phyloP scores from a whole-genome alignment of 1,140 invertebrate genomes.

The Zaprionus tsacasi region DNA sequence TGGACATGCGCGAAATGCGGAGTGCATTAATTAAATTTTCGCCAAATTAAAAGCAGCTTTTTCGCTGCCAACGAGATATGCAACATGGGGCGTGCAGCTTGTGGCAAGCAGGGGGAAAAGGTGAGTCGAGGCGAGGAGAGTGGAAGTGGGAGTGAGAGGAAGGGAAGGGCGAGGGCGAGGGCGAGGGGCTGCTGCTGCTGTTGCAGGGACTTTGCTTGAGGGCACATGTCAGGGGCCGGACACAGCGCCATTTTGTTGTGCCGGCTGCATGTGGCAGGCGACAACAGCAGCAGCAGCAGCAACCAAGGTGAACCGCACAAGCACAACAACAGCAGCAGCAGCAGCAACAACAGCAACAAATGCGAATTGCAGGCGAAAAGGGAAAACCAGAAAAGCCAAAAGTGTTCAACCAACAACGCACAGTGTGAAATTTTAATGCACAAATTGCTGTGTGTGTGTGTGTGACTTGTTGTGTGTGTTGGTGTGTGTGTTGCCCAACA shows the following conservation, averaged over 20 bases:
- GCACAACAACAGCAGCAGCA: slow-evolving; percentile 35
- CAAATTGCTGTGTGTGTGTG: slow-evolving; percentile 60
- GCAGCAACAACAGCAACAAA: slow-evolving; percentile 26
- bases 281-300: slow-evolving; percentile 51
- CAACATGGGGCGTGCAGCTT: not conserved
- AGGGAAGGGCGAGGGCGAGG: not conserved
- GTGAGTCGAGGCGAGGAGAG: slow-evolving; percentile 33
- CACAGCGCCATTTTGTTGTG: slow-evolving; percentile 72
- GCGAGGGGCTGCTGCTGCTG: not conserved
- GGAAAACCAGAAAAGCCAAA: slow-evolving; percentile 67
- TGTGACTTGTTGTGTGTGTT: slow-evolving; percentile 27
- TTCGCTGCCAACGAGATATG: slow-evolving; percentile 31
- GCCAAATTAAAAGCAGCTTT: slow-evolving; percentile 67
- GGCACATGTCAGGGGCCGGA: slow-evolving; percentile 48
- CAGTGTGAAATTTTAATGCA: slow-evolving; percentile 80
- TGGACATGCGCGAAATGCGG: slow-evolving; percentile 31
- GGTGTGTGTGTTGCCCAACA: slow-evolving; percentile 38
- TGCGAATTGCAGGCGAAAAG: slow-evolving; percentile 20
- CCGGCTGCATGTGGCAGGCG: slow-evolving; percentile 75
- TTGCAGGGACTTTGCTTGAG: not conserved
- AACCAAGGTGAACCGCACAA: slow-evolving; percentile 39
- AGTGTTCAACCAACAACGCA: slow-evolving; percentile 64
- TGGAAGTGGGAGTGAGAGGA: not conserved
- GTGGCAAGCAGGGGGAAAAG: slow-evolving; percentile 4
- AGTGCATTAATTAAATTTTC: slow-evolving; percentile 72